Evolutionary conservation across 2,113 vertebrate species (phyloP).

Genomic region (Myrmecobius fasciatus): DNA sequence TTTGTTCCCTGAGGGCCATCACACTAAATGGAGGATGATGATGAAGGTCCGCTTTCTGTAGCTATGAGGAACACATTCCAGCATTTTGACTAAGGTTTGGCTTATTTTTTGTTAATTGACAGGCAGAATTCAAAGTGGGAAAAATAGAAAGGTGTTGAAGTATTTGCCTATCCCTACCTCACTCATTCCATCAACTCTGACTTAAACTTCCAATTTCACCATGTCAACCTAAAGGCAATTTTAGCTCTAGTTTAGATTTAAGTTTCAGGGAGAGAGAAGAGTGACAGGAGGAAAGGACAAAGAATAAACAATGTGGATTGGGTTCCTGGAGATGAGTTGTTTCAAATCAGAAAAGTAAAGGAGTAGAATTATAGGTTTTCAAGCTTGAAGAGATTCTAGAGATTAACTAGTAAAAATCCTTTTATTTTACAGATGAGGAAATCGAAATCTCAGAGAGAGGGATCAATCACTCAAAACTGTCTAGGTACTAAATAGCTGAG

Average conservation of each 20-base stretch:
- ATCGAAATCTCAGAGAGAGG: background rate
- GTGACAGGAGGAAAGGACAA: background rate
- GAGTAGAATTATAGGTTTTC: background rate
- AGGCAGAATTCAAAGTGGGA: background rate
- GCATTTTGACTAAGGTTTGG: background rate
- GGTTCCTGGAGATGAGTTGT: background rate
- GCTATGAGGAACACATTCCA: background rate
- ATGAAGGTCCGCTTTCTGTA: background rate
- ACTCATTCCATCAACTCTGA: background rate
- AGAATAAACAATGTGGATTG: background rate
- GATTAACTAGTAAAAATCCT: background rate
- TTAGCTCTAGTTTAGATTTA: background rate
- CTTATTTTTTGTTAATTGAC: background rate
- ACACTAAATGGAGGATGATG: no score
- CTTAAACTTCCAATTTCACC: background rate
- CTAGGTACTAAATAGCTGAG: background rate
- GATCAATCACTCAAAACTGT: background rate
- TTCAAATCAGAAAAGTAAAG: background rate
- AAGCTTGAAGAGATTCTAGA: background rate
- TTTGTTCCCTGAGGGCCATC: background rate
- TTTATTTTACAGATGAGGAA: background rate
- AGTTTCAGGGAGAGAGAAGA: rapidly evolving
- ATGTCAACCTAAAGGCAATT: background rate
- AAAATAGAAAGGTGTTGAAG: background rate
- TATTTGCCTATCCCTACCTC: no score